Conservation (phyloP, 2,113 vertebrate species). For the Burhinus oedicnemus region DNA sequence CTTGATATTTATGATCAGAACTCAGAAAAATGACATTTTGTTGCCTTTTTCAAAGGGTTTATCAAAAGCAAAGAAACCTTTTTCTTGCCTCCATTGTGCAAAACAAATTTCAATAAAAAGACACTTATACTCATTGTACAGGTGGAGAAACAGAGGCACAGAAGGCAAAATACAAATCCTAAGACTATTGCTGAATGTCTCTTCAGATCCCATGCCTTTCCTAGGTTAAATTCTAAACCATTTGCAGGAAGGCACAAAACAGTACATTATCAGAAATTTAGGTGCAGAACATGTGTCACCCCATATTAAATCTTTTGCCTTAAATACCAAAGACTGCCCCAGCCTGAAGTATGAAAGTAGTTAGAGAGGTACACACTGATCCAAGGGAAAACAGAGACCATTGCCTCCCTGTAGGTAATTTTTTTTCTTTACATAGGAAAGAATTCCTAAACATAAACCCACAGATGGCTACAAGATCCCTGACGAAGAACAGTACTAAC, state of each 20-base stretch:
- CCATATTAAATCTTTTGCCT: neutral
- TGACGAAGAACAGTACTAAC: neutral
- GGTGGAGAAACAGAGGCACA: neutral
- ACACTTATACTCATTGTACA: neutral
- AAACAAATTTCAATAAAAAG: neutral
- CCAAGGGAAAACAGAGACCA: neutral
- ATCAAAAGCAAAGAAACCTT: neutral
- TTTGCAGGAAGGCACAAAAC: neutral
- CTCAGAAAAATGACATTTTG: neutral
- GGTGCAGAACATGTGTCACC: neutral
- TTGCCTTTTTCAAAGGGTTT: neutral
- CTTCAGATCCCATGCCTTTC: neutral
- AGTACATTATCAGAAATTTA: neutral
- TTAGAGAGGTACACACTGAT: neutral
- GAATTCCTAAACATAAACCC: neutral
- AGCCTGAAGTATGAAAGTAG: neutral
- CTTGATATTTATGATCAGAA: neutral
- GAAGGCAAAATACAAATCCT: neutral
- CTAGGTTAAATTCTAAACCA: neutral
- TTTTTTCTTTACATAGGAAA: neutral
- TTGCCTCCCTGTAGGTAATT: neutral
- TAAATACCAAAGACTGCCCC: neutral
- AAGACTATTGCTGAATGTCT: neutral
- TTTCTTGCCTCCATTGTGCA: neutral
- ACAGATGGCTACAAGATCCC: neutral